Conservation (phyloP, 2,888 invertebrate species). For the Bugula neritina region DNA sequence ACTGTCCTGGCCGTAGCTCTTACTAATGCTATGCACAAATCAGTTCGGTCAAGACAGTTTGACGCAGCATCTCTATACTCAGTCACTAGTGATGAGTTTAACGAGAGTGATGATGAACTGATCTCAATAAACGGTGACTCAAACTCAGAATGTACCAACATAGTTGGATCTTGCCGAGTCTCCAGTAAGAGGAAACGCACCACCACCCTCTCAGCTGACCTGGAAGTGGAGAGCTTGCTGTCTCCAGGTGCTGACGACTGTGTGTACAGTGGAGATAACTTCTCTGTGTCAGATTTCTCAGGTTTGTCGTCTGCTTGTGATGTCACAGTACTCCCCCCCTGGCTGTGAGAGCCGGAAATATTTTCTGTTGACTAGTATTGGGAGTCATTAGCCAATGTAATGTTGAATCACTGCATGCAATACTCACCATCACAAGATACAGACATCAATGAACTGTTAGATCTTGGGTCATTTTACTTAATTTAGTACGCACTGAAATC, state of each 20-base stretch:
- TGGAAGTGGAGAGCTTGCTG: constrained; percentile 7
- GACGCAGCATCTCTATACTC: constrained; percentile 18
- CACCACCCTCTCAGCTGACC: constrained; percentile 7
- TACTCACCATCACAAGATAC: too few species aligned
- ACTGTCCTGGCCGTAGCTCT: not conserved
- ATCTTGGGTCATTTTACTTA: too few species aligned
- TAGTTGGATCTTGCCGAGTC: not conserved
- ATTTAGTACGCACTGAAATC: too few species aligned
- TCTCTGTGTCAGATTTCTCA: constrained; percentile 14
- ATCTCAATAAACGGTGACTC: constrained; percentile 24
- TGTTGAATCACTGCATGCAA: too few species aligned
- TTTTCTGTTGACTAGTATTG: too few species aligned
- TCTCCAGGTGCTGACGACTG: constrained; percentile 18
- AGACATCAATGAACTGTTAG: too few species aligned
- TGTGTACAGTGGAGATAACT: constrained; percentile 21
- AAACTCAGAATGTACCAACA: not conserved
- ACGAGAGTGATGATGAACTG: constrained; percentile 23
- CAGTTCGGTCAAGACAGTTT: constrained; percentile 8
- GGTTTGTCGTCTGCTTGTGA: not conserved
- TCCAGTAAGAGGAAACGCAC: constrained; percentile 21
- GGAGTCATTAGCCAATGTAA: too few species aligned
- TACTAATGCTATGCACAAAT: not conserved
- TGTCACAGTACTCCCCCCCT: not conserved
- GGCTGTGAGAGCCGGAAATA: too few species aligned
- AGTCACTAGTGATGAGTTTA: constrained; percentile 16